Percentiles rank a stretch among this genome's conserved stretches.
These are phyloP conservation scores for Pomatorhinus ruficollis DNA, from an alignment of 2,113 vertebrate genomes.

Conservation along the genomic window DNA sequence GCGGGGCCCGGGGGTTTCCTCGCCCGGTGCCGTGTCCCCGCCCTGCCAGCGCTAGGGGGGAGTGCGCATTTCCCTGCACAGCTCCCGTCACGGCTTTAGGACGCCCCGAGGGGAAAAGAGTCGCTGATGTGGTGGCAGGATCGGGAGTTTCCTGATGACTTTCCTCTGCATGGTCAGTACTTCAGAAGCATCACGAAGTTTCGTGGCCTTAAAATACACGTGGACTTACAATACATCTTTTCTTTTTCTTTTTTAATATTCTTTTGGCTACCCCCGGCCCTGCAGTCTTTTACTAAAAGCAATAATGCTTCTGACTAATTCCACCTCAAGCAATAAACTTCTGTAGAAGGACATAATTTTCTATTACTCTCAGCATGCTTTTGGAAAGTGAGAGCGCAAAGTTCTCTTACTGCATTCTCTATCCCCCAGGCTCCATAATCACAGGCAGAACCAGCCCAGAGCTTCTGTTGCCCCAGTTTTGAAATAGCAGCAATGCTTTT, in stretches of 20 bases:
- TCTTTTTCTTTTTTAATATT: neutral
- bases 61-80: accelerated
- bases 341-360: neutral
- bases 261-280: neutral
- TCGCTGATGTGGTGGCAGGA: neutral
- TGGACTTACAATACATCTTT: neutral
- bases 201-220: neutral
- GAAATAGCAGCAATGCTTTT: neutral
- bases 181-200: neutral
- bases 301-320: neutral
- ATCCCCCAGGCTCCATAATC: neutral
- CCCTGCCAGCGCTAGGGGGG: neutral
- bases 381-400: neutral
- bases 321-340: neutral
- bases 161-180: neutral
- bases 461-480: conserved; percentile 12
- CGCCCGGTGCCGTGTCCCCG: neutral
- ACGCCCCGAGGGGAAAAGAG: neutral
- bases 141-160: neutral
- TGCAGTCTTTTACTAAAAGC: neutral
- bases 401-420: neutral
- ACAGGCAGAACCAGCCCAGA: neutral
- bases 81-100: accelerated
- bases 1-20: neutral
- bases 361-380: neutral